Base-by-base conservation (phyloP, 1,140 invertebrate species). In the Bombus consobrinus region DNA sequence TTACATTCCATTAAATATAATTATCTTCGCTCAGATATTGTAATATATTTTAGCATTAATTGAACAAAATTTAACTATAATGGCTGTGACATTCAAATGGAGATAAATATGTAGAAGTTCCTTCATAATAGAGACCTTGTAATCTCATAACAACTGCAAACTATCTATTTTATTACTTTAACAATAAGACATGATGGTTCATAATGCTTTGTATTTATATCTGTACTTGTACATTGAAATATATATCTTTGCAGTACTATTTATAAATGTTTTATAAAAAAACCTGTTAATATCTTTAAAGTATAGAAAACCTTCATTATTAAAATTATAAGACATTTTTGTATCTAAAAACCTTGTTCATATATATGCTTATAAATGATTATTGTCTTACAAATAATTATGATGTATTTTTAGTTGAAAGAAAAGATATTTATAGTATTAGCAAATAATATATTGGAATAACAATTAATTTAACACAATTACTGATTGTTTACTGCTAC, bases 21-120 rank as follows among this genome's bases (percentile, higher is more conserved):
- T 57, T 68, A 66, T 81, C 69, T 85, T 73, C 78, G 53, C 68
- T 85, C 83, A 85, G 53, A 85, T 41, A 53, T 22, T 73, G 5
- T 43, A 41, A 81, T 85, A 47, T 53, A 57, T 62, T 10, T 32
- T 25, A 66, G 28, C 59, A 57, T 57, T 81, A 39, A 73, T 41
- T 10, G 0, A 85, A 18, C 47, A 41, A 74, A 74, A 39, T 57
- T 53, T 68, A 57, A 66, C 9, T 68, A 69, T 59, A 81, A 43
- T 37, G 68, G 71, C 83, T 85, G 69, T 85, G 77, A 81, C 41
- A 81, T 85, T 85, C 22, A 41, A 57, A 68, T 43, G 34, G 4
- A 74, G 34, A 41, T 34, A 39, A 73, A 71, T 28, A 41, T 39
- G 2, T 32, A 74, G 10, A 84, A 68, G 77, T 80, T 85, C 64